These are phyloP conservation scores for Himalopsyche tibetana DNA, from an alignment of 2,888 invertebrate genomes.

Conservation along the genomic window DNA sequence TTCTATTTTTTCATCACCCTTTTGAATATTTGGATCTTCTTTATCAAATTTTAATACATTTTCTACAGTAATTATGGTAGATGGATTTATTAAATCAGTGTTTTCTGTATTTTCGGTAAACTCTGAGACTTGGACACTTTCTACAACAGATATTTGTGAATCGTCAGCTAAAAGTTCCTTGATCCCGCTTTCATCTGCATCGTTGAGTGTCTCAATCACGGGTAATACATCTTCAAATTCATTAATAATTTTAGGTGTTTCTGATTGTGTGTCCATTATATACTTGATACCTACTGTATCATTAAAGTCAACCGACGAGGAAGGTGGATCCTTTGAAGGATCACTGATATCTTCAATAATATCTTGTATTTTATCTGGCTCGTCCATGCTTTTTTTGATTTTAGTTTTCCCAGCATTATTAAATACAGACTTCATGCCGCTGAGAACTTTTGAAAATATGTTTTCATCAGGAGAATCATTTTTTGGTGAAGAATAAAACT, in stretches of 20 bases:
- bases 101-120: background rate
- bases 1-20: background rate
- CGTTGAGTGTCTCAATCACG: background rate
- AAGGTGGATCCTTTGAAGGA: background rate
- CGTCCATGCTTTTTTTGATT: conserved; percentile 51
- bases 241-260: background rate
- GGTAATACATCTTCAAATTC: background rate
- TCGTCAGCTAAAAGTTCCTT: background rate
- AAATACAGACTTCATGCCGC: conserved; percentile 63
- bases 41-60: background rate
- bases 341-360: conserved; percentile 1
- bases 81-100: background rate
- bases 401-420: conserved; percentile 59
- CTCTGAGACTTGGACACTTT: background rate
- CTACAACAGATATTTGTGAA: background rate
- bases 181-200: background rate
- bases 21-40: conserved; percentile 35
- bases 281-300: background rate
- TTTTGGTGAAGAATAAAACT: conserved; percentile 47
- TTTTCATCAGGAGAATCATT: conserved; percentile 51
- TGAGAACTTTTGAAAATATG: conserved; percentile 63
- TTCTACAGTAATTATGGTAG: background rate
- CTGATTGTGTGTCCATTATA: background rate
- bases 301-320: background rate
- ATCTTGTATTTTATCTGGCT: background rate